A percentile compares a stretch with the other conserved stretches of the same genome.
phyloP scores from a whole-genome alignment of 1,140 invertebrate genomes.

The Oryctes rhinoceros region DNA sequence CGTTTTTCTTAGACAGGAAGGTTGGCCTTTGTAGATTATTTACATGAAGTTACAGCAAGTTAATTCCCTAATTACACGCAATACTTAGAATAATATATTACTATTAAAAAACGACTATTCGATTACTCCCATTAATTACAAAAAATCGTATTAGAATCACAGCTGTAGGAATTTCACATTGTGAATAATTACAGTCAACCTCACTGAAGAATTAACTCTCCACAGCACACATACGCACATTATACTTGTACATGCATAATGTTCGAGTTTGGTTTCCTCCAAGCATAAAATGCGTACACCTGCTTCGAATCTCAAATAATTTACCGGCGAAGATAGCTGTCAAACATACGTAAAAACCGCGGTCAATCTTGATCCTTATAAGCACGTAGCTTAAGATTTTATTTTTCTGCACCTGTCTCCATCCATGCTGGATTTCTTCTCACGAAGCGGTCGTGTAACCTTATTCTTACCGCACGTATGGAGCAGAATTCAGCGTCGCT shows the following conservation, averaged over 20 bases:
- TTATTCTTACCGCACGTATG: constrained; percentile 17
- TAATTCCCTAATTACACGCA: too few relatives aligned
- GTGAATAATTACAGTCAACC: constrained; percentile 17
- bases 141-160: too few relatives aligned
- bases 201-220: constrained; percentile 7
- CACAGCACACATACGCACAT: constrained; percentile 41
- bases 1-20: too few relatives aligned
- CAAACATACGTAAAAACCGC: constrained; percentile 46
- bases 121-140: too few relatives aligned
- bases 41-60: too few relatives aligned
- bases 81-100: too few relatives aligned
- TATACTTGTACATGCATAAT: not conserved
- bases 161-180: too few relatives aligned
- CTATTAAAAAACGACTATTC: too few relatives aligned
- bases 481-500: not conserved
- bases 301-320: constrained; percentile 55
- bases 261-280: constrained; percentile 46
- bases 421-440: constrained; percentile 45
- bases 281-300: constrained; percentile 52
- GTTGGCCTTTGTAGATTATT: too few relatives aligned
- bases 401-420: constrained; percentile 47
- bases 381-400: constrained; percentile 41
- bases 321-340: constrained; percentile 54
- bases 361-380: constrained; percentile 47
- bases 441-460: constrained; percentile 34